Evolutionary conservation across 2,797 vertebrate genomes (phyloP).

Genomic region (Phataginus tricuspis): DNA sequence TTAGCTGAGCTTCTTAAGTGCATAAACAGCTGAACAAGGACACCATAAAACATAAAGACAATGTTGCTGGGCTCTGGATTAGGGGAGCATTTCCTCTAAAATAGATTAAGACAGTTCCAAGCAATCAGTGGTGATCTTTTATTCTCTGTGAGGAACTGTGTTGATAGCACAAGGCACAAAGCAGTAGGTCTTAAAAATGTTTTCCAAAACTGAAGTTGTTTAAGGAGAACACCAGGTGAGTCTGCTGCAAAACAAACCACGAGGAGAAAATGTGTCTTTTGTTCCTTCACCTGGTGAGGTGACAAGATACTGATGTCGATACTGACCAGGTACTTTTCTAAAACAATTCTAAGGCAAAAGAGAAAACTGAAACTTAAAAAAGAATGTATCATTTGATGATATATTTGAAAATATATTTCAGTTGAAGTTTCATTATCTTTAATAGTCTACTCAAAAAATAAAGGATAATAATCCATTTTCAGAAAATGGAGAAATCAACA

Average conservation of each 20-base stretch:
- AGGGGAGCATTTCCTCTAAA: background rate
- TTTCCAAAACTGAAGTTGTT: background rate
- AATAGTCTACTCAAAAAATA: background rate
- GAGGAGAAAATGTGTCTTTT: background rate
- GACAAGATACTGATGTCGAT: background rate
- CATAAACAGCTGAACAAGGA: background rate
- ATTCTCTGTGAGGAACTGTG: background rate
- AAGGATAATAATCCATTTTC: background rate
- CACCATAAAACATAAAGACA: background rate
- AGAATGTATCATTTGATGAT: background rate
- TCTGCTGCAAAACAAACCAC: background rate
- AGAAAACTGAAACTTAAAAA: background rate
- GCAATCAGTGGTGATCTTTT: background rate
- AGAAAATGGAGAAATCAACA: conserved; percentile 25
- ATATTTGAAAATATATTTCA: conserved; percentile 17
- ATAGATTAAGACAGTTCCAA: background rate
- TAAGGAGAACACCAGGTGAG: background rate
- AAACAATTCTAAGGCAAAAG: background rate
- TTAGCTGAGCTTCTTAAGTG: background rate
- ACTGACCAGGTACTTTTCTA: background rate
- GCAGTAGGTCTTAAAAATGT: background rate
- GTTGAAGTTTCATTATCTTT: background rate
- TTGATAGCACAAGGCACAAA: background rate
- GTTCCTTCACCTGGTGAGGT: background rate
- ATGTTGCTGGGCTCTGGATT: background rate